phyloP scores from a whole-genome alignment of 1,140 invertebrate genomes.

The Euura lappo region DNA sequence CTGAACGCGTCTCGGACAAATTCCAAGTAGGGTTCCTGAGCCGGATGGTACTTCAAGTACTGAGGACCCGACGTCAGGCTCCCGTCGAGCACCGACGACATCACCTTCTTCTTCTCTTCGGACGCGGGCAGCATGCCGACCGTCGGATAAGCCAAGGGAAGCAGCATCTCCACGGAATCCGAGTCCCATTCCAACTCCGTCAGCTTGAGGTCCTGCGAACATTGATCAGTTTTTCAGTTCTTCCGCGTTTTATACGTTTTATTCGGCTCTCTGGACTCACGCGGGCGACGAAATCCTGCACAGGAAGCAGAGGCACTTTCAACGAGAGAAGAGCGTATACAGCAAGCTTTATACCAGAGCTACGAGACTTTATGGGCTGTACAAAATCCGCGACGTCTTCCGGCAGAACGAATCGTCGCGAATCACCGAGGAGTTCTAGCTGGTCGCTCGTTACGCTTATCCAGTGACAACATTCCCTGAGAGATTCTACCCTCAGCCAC shows the following conservation, averaged over 20 bases:
- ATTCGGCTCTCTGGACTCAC: conserved; percentile 27
- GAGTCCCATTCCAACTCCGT: conserved; percentile 59
- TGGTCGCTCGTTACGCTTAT: conserved; percentile 56
- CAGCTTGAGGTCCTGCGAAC: conserved; percentile 54
- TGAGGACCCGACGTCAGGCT: conserved; percentile 63
- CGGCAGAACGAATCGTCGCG: conserved; percentile 66
- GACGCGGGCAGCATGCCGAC: conserved; percentile 48
- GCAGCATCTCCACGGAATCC: conserved; percentile 61
- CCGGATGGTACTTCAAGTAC: conserved; percentile 64
- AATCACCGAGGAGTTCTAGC: conserved; percentile 59
- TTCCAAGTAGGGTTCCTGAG: conserved; percentile 65
- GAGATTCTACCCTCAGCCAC: conserved; percentile 70
- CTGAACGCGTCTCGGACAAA: conserved; percentile 58
- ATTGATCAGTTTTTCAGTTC: neutral
- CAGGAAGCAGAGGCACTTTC: conserved; percentile 67
- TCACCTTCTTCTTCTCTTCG: conserved; percentile 47
- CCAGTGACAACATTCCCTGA: conserved; percentile 69
- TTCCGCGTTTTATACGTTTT: conserved; percentile 9
- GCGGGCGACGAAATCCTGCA: conserved; percentile 49
- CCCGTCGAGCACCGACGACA: conserved; percentile 57
- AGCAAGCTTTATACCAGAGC: conserved; percentile 62
- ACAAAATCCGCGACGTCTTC: conserved; percentile 70
- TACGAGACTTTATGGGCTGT: conserved; percentile 65
- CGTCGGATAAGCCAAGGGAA: conserved; percentile 57
- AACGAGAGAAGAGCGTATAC: conserved; percentile 63